Base-by-base conservation (phyloP, 2,113 vertebrate species). In the Rhipidura dahli region DNA sequence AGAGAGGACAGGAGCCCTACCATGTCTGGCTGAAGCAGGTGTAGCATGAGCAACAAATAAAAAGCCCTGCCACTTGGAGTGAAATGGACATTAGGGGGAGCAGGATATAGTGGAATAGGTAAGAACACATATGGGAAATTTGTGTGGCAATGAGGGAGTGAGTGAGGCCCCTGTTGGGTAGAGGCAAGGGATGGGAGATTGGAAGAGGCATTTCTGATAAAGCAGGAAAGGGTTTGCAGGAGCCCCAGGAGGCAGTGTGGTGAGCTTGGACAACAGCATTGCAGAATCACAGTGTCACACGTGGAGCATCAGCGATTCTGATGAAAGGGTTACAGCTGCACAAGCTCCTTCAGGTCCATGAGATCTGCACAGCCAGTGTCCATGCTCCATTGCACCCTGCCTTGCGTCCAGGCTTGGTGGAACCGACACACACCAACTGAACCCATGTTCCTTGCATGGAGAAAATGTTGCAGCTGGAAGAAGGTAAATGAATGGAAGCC, bases 401-500 rank as follows among this genome's bases (percentile, higher is more conserved):
- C 31, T 51, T 60, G 33, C 45, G 33, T 31, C 37, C 49, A 65
- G 54, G 6, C 15, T 40, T 5, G 5, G 35, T 42, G 44, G 17
- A 40, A 60, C 39, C 10, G 33, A 23, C 44, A 53, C 14, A 63
- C 11, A 19, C 14, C 28, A 68, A 13, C 19, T 7, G 14, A 76
- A 31, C 4, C 15, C 37, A 9, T 0, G 0, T 15, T 83, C 18
- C 35, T 66, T 7, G 8, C 6, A 13, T 0, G 3, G n/a, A 81
- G 56, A 66, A 83, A 86, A 69, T 1, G 0, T 18, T 77, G 35
- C 47, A 63, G 0, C 19, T 26, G 51, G 35, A 77, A 65, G 39
- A 27, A 64, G 28, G 37, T 24, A 39, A 26, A 27, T 59, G 82
- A 87, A 56, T 44, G n/a, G 54, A 57, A 42, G 71, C 27, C 27